Base-by-base conservation (phyloP, 2,797 vertebrate genomes). In the Spatula versicolor region DNA sequence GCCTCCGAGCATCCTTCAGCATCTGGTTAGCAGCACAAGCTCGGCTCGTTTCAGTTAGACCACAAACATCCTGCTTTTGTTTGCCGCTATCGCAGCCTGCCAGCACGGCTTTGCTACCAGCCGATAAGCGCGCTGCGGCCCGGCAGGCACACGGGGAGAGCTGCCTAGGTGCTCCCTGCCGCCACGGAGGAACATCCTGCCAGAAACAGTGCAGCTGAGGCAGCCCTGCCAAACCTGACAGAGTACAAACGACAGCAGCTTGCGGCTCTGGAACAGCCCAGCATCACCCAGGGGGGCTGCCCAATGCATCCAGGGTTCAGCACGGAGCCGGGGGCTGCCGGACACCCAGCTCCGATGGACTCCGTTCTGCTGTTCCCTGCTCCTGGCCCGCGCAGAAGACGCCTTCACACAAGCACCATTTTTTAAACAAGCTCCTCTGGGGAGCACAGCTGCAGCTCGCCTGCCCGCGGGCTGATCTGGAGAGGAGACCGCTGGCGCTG, bases 21-120 rank as follows among this genome's bases (percentile, higher is more conserved):
- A 1, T 8, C 62, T 12, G 28, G 73, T 4, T 7, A 8, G 43
- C 74, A 83, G 74, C 80, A 83, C 43, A 10, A 74, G 58, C 67
- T 88, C 0, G 0, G 60, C 90, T 50, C 0, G 0, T 63, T 86
- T 82, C 86, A 26, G 86, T 87, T 93, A 93, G 63, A 88, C 95
- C 96, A 85, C 92, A 93, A 76, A 86, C 82, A 93, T 96, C 88
- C 95, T 77, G 81, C 30, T 11, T 30, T 35, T 46, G 58, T 58
- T 50, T 15, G 55, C 1, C 58, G 91, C 78, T 95, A 67, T 89
- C 55, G 0, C 22, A 6, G 30, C 37, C 81, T n/a, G 50, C 58
- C 95, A 88, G 92, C 0, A 0, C 52, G 21, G 67, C 3, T 22
- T 54, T 74, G 91, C 84, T 62, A 52, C 26, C 30, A 1, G 4